Base-by-base conservation (phyloP, 2,113 vertebrate genomes). In the Zosterops hypoxanthus region DNA sequence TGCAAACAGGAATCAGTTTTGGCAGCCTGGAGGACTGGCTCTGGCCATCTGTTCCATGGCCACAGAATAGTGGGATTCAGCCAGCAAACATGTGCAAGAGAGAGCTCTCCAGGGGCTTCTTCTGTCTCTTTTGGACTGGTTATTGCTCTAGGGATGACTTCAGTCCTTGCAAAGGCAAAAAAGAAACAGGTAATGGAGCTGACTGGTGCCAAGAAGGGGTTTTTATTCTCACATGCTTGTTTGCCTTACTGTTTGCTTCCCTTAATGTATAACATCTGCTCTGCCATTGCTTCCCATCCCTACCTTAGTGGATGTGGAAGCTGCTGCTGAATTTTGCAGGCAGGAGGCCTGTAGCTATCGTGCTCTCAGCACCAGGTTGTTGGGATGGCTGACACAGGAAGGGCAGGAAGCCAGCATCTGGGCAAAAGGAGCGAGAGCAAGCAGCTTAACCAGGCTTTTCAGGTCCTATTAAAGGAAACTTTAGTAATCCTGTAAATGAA, bases 331-430 rank as follows among this genome's bases (percentile, higher is more conserved):
- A 33, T 77, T 56, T 57, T 70, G n/a, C 57, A 73, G 29, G 23
- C 0, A 2, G 29, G 25, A 70, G 57, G 57, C 50, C 23, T 5
- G 2, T 53, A 65, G 39, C 1, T 8, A 6, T n/a, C 1, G 1
- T 61, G 33, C 29, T 70, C 8, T 70, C 42, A 47, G 4, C 34
- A 20, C 50, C 26, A 52, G 34, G 21, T 36, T 85, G 33, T 61
- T 86, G 57, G 72, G 52, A 18, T 86, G 59, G 44, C 34, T 70
- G 79, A 50, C 1, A 5, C 46, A 73, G 42, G 69, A 80, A 46
- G 66, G 79, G 76, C 63, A 80, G 63, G 79, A 86, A 81, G 49
- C 41, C 55, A 68, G 50, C 28, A 21, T 31, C 49, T 80, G 50
- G 49, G 64, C 73, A 94, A 50, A 71, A 56, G 14, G 19, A 70